phyloP scores from a whole-genome alignment of 1,140 invertebrate genomes.

The Papilio dardanus region DNA sequence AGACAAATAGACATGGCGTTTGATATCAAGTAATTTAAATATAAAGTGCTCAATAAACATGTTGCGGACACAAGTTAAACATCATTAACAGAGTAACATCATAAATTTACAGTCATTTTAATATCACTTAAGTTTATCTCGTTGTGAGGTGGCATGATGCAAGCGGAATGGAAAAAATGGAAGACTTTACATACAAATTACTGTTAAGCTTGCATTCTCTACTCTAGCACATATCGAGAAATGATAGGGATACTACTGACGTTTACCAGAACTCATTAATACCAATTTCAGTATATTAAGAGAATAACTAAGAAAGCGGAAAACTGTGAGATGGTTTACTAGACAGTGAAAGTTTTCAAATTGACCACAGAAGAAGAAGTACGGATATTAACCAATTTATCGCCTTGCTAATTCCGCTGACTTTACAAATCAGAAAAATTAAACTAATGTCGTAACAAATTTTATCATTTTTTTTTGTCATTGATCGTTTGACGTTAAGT shows the following conservation, averaged over 20 bases:
- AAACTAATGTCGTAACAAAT: background rate
- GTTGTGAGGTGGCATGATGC: background rate
- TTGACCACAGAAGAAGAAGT: no score
- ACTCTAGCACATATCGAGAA: background rate
- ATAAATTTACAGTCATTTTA: slow-evolving; percentile 25
- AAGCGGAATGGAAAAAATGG: slow-evolving; percentile 15
- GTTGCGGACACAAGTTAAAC: slow-evolving; percentile 17
- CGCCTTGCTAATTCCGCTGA: background rate
- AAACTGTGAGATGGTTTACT: background rate
- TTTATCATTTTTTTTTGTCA: background rate
- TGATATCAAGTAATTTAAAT: slow-evolving; percentile 32
- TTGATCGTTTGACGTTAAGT: slow-evolving; percentile 1
- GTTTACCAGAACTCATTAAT: background rate
- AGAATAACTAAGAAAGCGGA: no score
- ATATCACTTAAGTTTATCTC: slow-evolving; percentile 19
- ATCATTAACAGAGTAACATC: slow-evolving; percentile 24
- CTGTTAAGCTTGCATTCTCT: background rate
- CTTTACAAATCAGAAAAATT: background rate
- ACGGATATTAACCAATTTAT: background rate
- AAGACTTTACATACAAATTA: slow-evolving; percentile 16
- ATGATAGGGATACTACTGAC: background rate
- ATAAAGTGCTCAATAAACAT: slow-evolving; percentile 37
- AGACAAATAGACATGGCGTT: slow-evolving; percentile 30
- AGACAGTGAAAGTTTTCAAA: background rate
- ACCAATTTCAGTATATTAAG: background rate